These are phyloP conservation scores for Lycaena phlaeas DNA, from an alignment of 2,888 invertebrate genomes.

Conservation along the genomic window DNA sequence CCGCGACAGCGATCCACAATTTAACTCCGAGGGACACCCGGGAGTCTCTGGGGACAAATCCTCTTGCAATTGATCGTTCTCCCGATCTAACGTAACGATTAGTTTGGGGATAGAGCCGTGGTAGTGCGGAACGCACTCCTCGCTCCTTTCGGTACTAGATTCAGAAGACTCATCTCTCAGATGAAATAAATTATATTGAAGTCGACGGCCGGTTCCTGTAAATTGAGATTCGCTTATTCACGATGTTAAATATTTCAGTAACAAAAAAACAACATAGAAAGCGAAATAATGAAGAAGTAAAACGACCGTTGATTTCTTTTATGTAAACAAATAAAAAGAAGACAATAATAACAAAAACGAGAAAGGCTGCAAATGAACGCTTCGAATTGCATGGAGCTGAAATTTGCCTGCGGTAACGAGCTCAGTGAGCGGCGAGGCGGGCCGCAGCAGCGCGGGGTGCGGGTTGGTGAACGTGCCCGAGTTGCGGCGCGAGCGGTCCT, in stretches of 20 bases:
- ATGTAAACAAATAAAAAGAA: conserved; percentile 6
- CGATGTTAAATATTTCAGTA: conserved; percentile 3
- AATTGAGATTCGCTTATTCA: conserved; percentile 30
- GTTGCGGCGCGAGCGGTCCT: conserved; percentile 52
- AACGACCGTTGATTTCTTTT: conserved; percentile 6
- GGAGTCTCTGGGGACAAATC: conserved; percentile 56
- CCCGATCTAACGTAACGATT: conserved; percentile 54
- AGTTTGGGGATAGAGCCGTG: conserved; percentile 58
- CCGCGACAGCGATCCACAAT: conserved; percentile 26
- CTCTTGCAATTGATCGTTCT: conserved; percentile 50
- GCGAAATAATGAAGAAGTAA: conserved; percentile 11
- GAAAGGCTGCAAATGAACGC: conserved; percentile 15
- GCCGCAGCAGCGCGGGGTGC: conserved; percentile 53
- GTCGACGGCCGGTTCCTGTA: conserved; percentile 53
- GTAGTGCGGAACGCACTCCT: conserved; percentile 44
- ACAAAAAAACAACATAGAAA: conserved; percentile 11
- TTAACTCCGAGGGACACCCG: conserved; percentile 46
- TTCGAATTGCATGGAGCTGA: conserved; percentile 12
- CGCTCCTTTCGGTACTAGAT: conserved; percentile 58
- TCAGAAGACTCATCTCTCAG: conserved; percentile 52
- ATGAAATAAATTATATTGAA: conserved; percentile 39
- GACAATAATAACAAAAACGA: conserved; percentile 12
- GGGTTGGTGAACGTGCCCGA: conserved; percentile 60
- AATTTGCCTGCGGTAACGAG: conserved; percentile 63
- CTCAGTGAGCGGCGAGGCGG: conserved; percentile 55